Evolutionary conservation across 2,888 invertebrate species (phyloP).

Genomic region (Ichneumoninae sp.): DNA sequence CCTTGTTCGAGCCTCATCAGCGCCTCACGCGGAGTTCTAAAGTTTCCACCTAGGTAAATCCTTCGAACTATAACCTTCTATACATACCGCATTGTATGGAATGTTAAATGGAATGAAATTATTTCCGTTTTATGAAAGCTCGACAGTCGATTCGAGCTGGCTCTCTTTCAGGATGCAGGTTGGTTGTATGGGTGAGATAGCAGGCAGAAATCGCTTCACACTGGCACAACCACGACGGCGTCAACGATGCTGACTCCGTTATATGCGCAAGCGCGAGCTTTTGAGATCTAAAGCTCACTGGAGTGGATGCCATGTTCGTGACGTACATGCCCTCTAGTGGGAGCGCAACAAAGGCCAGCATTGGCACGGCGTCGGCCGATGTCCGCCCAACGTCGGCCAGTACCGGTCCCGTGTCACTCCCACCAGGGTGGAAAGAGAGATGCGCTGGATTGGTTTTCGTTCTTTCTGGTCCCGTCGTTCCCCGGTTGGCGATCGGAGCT

Average conservation of each 20-base stretch:
- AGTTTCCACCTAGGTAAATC: no score
- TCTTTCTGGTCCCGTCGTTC: constrained; percentile 19
- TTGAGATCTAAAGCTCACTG: constrained; percentile 28
- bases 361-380: no score
- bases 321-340: not conserved
- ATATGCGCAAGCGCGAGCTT: not conserved
- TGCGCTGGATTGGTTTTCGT: not conserved
- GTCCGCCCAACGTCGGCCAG: not conserved
- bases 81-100: not conserved
- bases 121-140: not conserved
- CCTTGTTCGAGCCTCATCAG: no score
- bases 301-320: constrained; percentile 9
- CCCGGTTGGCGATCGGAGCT: constrained; percentile 21
- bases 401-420: not conserved
- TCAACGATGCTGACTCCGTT: constrained; percentile 3
- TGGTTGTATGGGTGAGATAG: not conserved
- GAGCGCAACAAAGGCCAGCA: not conserved
- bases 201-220: not conserved
- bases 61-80: no score
- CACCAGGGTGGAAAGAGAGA: not conserved
- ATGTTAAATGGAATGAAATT: not conserved
- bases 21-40: no score
- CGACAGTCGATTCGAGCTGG: constrained; percentile 11
- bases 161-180: not conserved
- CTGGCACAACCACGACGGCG: not conserved